phyloP scores from a whole-genome alignment of 2,888 invertebrate species.

The Tachina lurida region DNA sequence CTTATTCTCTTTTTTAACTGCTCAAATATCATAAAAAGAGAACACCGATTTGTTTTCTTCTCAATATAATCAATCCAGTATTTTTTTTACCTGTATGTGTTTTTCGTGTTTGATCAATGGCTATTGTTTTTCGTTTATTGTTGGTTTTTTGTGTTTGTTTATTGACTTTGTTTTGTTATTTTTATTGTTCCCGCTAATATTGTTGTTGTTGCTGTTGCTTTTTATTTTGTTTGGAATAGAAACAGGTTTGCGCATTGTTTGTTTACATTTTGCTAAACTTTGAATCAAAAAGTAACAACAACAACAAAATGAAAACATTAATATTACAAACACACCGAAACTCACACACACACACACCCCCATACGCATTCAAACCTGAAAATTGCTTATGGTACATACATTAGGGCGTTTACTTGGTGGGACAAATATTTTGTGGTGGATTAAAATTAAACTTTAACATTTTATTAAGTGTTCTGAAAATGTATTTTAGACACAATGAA shows the following conservation, averaged over 20 bases:
- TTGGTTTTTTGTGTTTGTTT: conserved; percentile 29
- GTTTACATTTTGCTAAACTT: conserved; percentile 65
- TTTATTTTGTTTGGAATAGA: conserved; percentile 28
- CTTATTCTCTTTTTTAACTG: not conserved
- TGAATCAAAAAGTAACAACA: conserved; percentile 30
- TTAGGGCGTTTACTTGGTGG: not conserved
- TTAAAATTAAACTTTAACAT: no score
- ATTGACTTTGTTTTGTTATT: conserved; percentile 47
- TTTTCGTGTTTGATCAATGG: not conserved
- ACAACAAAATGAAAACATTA: conserved; percentile 10
- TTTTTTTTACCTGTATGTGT: not conserved
- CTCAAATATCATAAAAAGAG: not conserved
- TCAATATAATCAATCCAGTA: conserved; percentile 22
- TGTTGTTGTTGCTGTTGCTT: not conserved
- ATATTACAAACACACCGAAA: conserved; percentile 1
- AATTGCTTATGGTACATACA: not conserved
- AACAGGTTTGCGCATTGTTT: conserved; percentile 66
- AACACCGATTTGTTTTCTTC: not conserved
- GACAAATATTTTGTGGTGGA: no score
- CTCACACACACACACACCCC: not conserved
- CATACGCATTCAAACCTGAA: not conserved
- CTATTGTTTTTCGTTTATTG: conserved; percentile 25
- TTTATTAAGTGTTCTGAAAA: no score
- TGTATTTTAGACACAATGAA: no score
- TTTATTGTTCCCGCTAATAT: conserved; percentile 22